Base-by-base conservation (phyloP, 2,888 invertebrate species). In the Watsonalla binaria region DNA sequence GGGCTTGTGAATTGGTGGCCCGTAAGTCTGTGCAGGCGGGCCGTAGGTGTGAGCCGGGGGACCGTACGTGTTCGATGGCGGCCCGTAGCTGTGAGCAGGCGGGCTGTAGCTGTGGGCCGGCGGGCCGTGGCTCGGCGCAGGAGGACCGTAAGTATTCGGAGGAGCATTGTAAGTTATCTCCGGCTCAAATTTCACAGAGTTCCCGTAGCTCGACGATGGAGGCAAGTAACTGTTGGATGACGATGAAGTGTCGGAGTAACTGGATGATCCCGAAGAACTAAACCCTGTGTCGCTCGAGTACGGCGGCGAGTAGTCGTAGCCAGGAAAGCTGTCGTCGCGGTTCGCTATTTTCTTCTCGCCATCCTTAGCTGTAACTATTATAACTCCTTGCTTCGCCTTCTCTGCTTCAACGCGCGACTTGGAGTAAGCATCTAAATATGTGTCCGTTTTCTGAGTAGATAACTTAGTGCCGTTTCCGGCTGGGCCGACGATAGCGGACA, bases 341-440 rank as follows among this genome's bases (percentile, higher is more conserved):
- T 89, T 88, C n/a, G 84, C 62, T 55, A 90, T 85, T 68, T 86
- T 86, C 64, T 86, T 90, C 63, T 86, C 90, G n/a, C 86, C 88
- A 57, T 89, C 89, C 61, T 89, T 89, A 15, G 84, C 89, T 35
- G 86, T 92, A 72, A 85, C 76, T 69, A 86, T 91, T 59, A 84
- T 77, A 51, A 83, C 90, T 59, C 81, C 86, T 74, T 86, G 83
- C 61, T 84, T 86, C 54, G 86, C 84, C 69, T 82, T 88, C 74
- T 81, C 92, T 63, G 82, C 92, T 80, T 78, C 90, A 70, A 76
- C 87, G 74, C 70, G 77, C 15, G 93, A 93, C 65, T 93, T 92
- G 6, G 92, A 92, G 65, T 94, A 92, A 2, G 94, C 94, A 46
- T 94, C 93, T 62, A 94, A 77, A 67, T 94, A 94, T 4, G 93